These are phyloP conservation scores for Oppia nitens DNA, from an alignment of 1,140 invertebrate genomes.

Conservation along the genomic window DNA sequence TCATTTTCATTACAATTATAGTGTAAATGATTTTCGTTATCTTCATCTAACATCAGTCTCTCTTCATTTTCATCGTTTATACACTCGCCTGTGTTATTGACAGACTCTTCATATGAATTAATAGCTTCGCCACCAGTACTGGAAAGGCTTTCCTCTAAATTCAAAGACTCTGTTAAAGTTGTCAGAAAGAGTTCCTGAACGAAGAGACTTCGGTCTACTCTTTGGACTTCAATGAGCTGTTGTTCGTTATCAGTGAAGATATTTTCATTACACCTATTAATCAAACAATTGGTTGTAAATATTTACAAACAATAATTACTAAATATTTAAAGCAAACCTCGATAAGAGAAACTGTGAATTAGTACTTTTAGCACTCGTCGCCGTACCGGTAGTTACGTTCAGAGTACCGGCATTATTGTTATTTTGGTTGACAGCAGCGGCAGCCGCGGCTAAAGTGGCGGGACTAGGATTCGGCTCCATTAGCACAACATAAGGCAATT, in stretches of 20 bases:
- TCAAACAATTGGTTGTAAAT: not conserved
- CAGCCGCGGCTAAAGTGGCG: not conserved
- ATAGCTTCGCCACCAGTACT: not conserved
- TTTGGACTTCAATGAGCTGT: conserved; percentile 39
- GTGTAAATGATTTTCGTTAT: not conserved
- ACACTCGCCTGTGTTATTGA: not conserved
- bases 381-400: not conserved
- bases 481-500: conserved; percentile 13
- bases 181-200: conserved; percentile 47
- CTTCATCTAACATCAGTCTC: not conserved
- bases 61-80: not conserved
- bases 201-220: conserved; percentile 47
- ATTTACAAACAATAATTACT: not conserved
- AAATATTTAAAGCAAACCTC: not conserved
- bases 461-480: conserved; percentile 6
- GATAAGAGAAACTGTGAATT: conserved; percentile 16
- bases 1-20: not conserved
- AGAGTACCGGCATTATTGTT: not conserved
- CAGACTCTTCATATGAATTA: not conserved
- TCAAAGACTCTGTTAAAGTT: conserved; percentile 33
- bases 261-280: conserved; percentile 40
- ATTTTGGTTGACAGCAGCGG: not conserved
- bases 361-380: not conserved
- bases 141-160: not conserved
- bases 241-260: conserved; percentile 37